Base-by-base conservation (phyloP, 2,797 vertebrate species). In the Sebastes vulpes region DNA sequence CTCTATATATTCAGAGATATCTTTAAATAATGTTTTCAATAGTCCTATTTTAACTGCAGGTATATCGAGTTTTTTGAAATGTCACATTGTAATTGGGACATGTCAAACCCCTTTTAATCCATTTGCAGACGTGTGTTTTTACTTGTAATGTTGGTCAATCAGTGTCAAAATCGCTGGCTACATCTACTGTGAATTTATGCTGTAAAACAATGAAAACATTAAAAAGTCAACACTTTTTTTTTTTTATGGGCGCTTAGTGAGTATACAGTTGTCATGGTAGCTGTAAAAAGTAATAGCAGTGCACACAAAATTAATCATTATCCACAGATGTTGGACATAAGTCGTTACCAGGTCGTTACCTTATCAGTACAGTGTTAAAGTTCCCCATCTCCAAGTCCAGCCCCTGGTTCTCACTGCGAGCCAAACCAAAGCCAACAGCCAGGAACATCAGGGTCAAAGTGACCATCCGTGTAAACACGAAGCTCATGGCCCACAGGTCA, bases 401-500 rank as follows among this genome's bases (percentile, higher is more conserved):
- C 0, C 88, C 90, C 93, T 98, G 98, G 92, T 96, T 97, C 79
- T 99, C 98, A 4, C 96, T 92, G 0, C 97, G 97, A 0, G 97
- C 97, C 87, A 99, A 94, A 63, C 98, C 99, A 0, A 99, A 99
- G 6, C 98, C 98, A 0, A 99, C 96, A 1, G 97, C 97, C 90
- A 99, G 91, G 91, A 99, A 98, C 58, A 98, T 97, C 5, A 99
- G 95, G 54, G 98, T 99, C 82, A 99, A 94, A 9, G 97, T 99
- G 81, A 95, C 96, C 94, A 99, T 98, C 66, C 97, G 97, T 2
- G 97, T 97, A 86, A 98, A 90, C 77, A 98, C 98, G 0, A 99
- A 99, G 23, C 98, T 96, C 1, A 97, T 95, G 0, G 98, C 98
- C 98, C 98, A 99, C 82, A 98, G 89, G 1, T 96, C 97, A 86